Evolutionary conservation across 2,888 invertebrate genomes (phyloP), one percentile per base, ranked within the genome.

Genomic region (Tetanocera ferruginea): DNA sequence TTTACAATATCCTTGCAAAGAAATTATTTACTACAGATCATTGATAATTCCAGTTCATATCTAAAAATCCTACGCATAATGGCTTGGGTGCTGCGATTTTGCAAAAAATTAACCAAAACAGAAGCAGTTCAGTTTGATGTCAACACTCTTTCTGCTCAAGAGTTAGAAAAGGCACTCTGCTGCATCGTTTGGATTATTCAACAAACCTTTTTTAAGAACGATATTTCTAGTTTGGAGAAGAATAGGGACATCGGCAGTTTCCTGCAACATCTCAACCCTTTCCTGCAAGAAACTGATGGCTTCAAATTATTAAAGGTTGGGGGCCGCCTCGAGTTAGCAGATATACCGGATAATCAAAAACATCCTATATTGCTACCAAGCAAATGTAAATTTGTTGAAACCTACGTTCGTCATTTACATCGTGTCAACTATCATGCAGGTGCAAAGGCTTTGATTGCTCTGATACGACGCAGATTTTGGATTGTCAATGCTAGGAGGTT

Each of bases 401-500:
- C n/a, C 55, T 4, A 19, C 17, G 19, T 52, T 14, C 9, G n/a
- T 3, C 3, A 17, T 14, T n/a, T 14, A 51, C 76, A 79, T 62
- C 66, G 76, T 11, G 3, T 19, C 52, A 80, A 80, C 8, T 79
- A 78, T 66, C 78, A 82, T 55, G 78, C 76, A 28, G 80, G 76
- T 23, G 49, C 78, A 11, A 81, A 78, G 28, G 66, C 80, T 17
- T 34, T 80, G n/a, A 66, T 80, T 19, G 52, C 78, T 2, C 60
- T 80, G 14, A 64, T 76, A 17, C 62, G 77, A 25, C 64, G 9
- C n/a, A 51, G 57, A n/a, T 80, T 80, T 71, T 81, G 80, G 80
- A 77, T 80, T 14, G 5, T 62, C 1, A 62, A 62, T 28, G 62
- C 5, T 28, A 23, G 62, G 5, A 17, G 28, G 5, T 14, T 62